Evolutionary conservation across 92 coral and sea anemone species (phyloP).

Genomic region (Parazoanthus darwini): DNA sequence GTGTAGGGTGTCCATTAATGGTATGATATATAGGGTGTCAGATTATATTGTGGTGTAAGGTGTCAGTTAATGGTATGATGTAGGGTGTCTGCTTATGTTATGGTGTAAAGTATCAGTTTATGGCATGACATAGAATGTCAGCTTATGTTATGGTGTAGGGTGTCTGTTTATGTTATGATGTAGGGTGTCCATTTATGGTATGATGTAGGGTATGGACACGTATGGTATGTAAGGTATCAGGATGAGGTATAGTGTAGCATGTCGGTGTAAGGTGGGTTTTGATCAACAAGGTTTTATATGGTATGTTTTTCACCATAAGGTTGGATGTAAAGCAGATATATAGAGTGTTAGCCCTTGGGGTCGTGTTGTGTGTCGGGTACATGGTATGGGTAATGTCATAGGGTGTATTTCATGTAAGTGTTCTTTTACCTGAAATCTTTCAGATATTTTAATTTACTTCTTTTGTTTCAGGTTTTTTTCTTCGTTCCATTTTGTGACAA

Average conservation of each 20-base stretch:
- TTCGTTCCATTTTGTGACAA: slow-evolving; percentile 91
- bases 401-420: not conserved
- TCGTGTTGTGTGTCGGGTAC: not conserved
- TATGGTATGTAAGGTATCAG: not conserved
- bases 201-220: not conserved
- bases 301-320: too few relatives aligned
- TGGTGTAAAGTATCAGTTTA: not conserved
- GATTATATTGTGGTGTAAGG: not conserved
- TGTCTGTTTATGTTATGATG: not conserved
- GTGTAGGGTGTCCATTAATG: not conserved
- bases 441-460: too few relatives aligned
- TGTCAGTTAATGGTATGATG: slow-evolving; percentile 3
- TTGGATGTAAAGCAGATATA: too few relatives aligned
- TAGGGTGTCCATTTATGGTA: too few relatives aligned
- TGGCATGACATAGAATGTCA: not conserved
- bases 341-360: not conserved
- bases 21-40: not conserved
- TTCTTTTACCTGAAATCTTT: not conserved
- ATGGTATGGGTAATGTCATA: not conserved
- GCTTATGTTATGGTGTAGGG: not conserved
- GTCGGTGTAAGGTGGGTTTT: not conserved
- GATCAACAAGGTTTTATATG: too few relatives aligned
- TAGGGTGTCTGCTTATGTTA: not conserved
- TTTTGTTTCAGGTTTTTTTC: slow-evolving; percentile 74
- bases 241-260: not conserved